These are phyloP conservation scores for Alloscopus bannaensis DNA, from an alignment of 2,888 invertebrate genomes.

Conservation along the genomic window DNA sequence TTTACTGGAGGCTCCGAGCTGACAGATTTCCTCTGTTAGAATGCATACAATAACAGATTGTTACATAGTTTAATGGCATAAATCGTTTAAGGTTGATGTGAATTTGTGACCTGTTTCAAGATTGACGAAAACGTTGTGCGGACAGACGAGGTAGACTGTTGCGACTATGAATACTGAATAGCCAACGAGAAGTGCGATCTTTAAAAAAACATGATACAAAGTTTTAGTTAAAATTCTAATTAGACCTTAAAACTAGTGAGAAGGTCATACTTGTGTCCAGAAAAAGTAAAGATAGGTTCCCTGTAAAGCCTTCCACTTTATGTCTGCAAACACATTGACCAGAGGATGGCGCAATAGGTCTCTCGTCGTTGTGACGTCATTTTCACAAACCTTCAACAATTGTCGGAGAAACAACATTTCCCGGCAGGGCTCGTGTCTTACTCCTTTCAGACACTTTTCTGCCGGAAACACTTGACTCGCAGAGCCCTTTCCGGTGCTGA, in stretches of 20 bases:
- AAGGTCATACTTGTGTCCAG: conserved; percentile 43
- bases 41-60: too few species aligned
- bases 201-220: conserved; percentile 5
- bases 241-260: background rate
- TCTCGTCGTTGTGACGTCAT: conserved; percentile 36
- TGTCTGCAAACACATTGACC: conserved; percentile 66
- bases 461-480: conserved; percentile 52
- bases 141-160: conserved; percentile 65
- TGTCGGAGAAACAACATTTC: conserved; percentile 60
- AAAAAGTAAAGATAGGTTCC: conserved; percentile 52
- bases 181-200: conserved; percentile 45
- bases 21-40: conserved; percentile 46
- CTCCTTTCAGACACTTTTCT: conserved; percentile 30
- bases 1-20: conserved; percentile 46
- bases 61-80: too few species aligned
- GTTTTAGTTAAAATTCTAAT: background rate
- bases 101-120: conserved; percentile 28
- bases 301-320: conserved; percentile 67
- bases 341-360: conserved; percentile 62
- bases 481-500: background rate
- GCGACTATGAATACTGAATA: conserved; percentile 58
- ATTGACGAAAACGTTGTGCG: conserved; percentile 37
- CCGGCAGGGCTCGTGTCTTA: conserved; percentile 35
- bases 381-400: conserved; percentile 45
- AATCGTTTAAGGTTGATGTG: too few species aligned